A percentile compares a stretch with the other conserved stretches of the same genome.
Conservation (phyloP, 1,140 invertebrate species). For the Hormaphis cornu region DNA sequence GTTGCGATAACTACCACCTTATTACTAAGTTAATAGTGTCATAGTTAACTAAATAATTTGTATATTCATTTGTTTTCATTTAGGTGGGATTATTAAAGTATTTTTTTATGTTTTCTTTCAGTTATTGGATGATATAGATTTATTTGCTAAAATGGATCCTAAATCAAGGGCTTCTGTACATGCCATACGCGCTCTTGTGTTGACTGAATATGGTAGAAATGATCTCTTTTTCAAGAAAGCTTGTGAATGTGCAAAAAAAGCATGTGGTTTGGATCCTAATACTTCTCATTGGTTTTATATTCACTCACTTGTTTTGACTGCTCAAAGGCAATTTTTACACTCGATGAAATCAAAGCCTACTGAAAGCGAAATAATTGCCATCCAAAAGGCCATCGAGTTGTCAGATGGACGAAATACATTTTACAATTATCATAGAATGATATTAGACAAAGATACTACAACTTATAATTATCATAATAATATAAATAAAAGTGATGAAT, state of each 20-base stretch:
- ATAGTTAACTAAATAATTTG: no score
- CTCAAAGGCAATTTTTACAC: not conserved
- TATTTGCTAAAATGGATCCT: not conserved
- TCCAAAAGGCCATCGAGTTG: constrained; percentile 6
- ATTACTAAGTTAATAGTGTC: no score
- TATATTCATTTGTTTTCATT: no score
- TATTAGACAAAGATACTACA: not conserved
- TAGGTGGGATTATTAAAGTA: no score
- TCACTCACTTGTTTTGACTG: not conserved
- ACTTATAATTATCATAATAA: not conserved
- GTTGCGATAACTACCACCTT: no score
- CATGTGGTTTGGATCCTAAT: constrained; percentile 14
- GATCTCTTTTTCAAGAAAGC: not conserved
- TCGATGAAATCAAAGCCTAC: not conserved
- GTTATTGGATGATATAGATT: not conserved
- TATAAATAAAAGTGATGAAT: not conserved
- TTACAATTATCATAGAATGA: constrained; percentile 14
- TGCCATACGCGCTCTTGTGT: not conserved
- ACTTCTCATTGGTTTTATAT: constrained; percentile 22
- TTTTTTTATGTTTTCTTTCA: not conserved
- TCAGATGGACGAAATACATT: not conserved
- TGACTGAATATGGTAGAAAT: constrained; percentile 3
- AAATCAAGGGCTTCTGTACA: constrained; percentile 6
- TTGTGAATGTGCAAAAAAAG: not conserved
- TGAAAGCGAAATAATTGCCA: constrained; percentile 5